phyloP scores from a whole-genome alignment of 2,113 vertebrate genomes.

The Strix uralensis region DNA sequence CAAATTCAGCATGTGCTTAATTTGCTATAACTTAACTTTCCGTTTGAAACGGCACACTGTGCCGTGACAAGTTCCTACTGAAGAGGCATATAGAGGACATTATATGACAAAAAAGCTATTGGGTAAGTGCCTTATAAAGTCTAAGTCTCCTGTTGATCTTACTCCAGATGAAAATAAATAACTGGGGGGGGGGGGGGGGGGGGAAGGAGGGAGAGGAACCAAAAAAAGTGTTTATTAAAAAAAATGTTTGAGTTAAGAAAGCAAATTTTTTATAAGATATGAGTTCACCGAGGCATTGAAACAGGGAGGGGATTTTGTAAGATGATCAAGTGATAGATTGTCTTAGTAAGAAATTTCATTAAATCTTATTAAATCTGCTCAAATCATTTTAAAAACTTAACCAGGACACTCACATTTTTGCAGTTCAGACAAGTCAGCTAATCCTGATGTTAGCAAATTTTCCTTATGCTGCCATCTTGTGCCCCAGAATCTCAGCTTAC shows the following conservation, averaged over 20 bases:
- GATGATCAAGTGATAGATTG: neutral
- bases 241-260: neutral
- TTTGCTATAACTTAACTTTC: neutral
- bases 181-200: accelerated
- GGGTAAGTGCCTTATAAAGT: neutral
- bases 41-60: neutral
- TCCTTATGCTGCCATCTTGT: conserved; percentile 51
- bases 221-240: neutral
- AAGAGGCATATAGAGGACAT: neutral
- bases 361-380: neutral
- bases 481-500: neutral
- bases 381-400: neutral
- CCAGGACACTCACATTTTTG: neutral
- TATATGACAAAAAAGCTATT: neutral
- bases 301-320: neutral
- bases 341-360: neutral
- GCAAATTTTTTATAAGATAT: neutral
- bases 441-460: neutral
- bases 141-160: neutral
- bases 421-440: neutral
- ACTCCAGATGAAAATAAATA: neutral
- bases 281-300: neutral
- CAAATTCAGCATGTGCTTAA: neutral
- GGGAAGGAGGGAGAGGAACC: neutral
- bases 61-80: neutral